Conservation (phyloP, 2,797 vertebrate species). For the Macropus fuliginosus region DNA sequence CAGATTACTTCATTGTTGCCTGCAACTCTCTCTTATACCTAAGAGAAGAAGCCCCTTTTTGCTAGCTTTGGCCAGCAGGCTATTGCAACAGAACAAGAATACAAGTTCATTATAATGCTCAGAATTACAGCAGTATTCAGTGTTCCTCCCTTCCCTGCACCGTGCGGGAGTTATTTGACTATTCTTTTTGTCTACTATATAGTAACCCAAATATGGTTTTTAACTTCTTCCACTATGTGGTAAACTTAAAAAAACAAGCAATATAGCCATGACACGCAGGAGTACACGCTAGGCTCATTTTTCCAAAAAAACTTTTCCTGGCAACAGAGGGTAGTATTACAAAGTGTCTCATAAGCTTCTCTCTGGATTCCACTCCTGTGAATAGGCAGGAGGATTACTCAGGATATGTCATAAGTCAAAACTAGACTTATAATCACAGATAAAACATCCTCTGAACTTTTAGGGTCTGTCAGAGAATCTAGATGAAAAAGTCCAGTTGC, state of each 20-base stretch:
- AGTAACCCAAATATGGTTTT: neutral
- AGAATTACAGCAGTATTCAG: neutral
- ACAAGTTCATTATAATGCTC: rapidly evolving
- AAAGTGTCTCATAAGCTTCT: slow-evolving; percentile 1
- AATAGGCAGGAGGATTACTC: neutral
- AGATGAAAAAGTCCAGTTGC: neutral
- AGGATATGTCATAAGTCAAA: neutral
- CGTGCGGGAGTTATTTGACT: neutral
- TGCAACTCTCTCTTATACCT: too few species aligned
- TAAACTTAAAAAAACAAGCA: neutral
- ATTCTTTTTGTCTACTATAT: neutral
- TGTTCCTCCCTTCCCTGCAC: neutral
- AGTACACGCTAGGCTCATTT: neutral
- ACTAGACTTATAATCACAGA: neutral
- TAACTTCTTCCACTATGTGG: neutral
- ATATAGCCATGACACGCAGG: neutral
- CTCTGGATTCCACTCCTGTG: neutral
- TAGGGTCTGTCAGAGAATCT: neutral
- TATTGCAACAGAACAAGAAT: neutral
- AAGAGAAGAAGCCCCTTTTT: neutral
- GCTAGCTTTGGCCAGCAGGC: neutral
- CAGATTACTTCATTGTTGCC: neutral
- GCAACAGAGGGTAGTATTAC: neutral
- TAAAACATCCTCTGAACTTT: slow-evolving; percentile 2
- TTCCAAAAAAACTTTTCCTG: slow-evolving; percentile 7